Evolutionary conservation across 2,113 vertebrate species (phyloP).

Genomic region (Alaudala cheleensis): DNA sequence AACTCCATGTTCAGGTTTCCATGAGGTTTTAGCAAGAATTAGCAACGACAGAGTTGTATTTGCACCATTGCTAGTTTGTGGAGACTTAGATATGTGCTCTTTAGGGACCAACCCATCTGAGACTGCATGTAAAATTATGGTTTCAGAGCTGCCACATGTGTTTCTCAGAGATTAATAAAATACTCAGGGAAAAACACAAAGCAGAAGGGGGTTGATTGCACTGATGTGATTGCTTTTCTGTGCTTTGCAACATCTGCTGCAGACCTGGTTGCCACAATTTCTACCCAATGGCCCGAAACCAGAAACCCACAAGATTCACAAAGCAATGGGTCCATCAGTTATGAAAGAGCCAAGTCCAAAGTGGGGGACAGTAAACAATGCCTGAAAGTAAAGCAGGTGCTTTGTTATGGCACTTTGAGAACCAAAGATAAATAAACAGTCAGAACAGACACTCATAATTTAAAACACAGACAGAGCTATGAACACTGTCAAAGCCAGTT

Average conservation of each 20-base stretch:
- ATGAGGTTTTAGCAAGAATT: neutral
- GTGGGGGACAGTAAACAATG: fast-evolving
- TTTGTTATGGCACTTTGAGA: neutral
- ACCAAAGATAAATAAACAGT: neutral
- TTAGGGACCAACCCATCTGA: neutral
- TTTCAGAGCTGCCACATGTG: neutral
- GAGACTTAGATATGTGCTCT: neutral
- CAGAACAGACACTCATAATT: neutral
- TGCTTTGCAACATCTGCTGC: neutral
- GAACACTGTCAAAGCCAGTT: neutral
- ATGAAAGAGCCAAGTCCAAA: neutral
- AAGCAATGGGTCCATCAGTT: neutral
- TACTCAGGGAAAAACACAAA: neutral
- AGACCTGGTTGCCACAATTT: neutral
- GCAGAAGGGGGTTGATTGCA: neutral
- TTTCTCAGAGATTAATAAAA: conserved; percentile 22
- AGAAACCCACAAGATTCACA: neutral
- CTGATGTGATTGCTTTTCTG: neutral
- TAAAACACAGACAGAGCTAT: neutral
- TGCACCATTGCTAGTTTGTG: neutral
- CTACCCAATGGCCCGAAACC: neutral
- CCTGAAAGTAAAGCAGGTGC: neutral
- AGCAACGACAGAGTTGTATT: neutral
- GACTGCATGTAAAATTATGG: neutral
- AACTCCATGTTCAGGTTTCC: neutral